phyloP scores from a whole-genome alignment of 2,888 invertebrate species.

The Anoncus sp. region DNA sequence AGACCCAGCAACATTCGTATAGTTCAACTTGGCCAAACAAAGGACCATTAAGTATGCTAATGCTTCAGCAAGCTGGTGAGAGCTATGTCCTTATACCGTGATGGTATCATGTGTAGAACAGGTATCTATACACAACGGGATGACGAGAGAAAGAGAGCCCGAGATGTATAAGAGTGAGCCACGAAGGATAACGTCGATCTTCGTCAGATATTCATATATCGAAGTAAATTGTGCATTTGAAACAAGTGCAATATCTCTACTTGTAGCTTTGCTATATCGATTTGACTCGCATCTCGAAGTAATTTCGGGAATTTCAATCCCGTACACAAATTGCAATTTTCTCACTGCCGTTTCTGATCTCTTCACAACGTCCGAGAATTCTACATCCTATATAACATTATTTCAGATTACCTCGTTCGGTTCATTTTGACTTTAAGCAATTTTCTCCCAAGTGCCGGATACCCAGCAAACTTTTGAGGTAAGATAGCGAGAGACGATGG shows the following conservation, averaged over 20 bases:
- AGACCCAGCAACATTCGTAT: slow-evolving; percentile 74
- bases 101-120: slow-evolving; percentile 1
- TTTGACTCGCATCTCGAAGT: neutral
- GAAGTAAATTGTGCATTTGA: slow-evolving; percentile 7
- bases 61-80: slow-evolving; percentile 60
- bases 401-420: neutral
- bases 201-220: neutral
- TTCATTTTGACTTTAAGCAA: neutral
- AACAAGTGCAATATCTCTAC: slow-evolving; percentile 15
- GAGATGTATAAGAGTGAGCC: too few relatives aligned
- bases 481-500: too few relatives aligned
- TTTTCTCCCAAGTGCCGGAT: neutral
- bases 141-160: neutral
- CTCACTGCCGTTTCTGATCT: neutral
- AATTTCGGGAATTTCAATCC: neutral
- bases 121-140: slow-evolving; percentile 5
- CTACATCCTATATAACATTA: too few relatives aligned
- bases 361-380: too few relatives aligned
- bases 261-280: slow-evolving; percentile 6
- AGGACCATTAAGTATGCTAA: slow-evolving; percentile 81
- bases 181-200: neutral
- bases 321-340: neutral
- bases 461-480: too few relatives aligned
- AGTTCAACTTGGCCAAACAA: slow-evolving; percentile 80
- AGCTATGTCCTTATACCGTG: slow-evolving; percentile 28